Conservation (phyloP, 64 coral and sea anemone genomes). For the Orbicella faveolata region DNA sequence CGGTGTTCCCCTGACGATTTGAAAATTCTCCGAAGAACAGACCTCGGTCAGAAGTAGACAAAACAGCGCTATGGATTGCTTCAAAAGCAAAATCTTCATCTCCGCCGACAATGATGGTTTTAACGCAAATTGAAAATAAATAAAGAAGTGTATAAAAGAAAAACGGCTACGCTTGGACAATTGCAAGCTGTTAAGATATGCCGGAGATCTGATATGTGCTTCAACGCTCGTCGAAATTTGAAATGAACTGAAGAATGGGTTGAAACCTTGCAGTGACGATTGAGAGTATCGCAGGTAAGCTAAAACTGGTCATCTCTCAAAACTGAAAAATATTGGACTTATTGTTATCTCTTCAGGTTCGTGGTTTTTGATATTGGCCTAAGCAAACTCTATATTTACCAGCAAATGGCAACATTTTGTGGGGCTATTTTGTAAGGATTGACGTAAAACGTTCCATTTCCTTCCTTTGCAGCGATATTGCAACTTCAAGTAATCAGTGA, state of each 20-base stretch:
- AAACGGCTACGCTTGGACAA: not conserved
- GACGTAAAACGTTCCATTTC: not conserved
- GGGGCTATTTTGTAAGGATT: not conserved
- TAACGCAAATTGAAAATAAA: not conserved
- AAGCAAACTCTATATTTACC: not conserved
- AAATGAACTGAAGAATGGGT: too few relatives aligned
- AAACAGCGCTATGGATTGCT: not conserved
- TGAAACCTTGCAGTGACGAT: too few relatives aligned
- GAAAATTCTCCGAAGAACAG: not conserved
- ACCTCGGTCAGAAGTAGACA: not conserved
- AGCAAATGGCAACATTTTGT: not conserved
- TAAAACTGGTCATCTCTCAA: too few relatives aligned
- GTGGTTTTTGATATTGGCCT: not conserved
- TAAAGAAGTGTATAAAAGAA: not conserved
- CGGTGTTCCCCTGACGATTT: not conserved
- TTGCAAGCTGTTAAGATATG: too few relatives aligned
- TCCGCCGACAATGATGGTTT: not conserved
- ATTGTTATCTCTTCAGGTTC: not conserved
- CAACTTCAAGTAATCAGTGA: not conserved
- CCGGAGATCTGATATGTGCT: too few relatives aligned
- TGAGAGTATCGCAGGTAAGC: too few relatives aligned
- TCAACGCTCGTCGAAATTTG: too few relatives aligned
- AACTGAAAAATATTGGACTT: not conserved
- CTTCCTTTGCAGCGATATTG: not conserved
- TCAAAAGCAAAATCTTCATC: not conserved